Evolutionary conservation across 2,888 invertebrate genomes (phyloP).

Genomic region (Diplazon laetatorius): DNA sequence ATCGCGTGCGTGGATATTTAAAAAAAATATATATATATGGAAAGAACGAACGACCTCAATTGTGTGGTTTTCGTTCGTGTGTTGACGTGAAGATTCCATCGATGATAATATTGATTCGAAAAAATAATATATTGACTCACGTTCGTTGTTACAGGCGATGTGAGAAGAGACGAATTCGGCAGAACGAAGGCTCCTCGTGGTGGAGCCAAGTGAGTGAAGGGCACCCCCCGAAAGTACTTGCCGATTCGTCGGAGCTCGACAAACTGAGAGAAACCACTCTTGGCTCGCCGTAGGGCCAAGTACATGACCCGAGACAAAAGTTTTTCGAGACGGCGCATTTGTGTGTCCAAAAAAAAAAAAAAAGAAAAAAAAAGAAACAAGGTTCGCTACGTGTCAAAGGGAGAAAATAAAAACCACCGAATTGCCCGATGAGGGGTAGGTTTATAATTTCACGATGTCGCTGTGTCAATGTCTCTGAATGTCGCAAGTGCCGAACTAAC

Average conservation of each 20-base stretch:
- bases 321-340: slow-evolving; percentile 5
- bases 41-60: not conserved
- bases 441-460: too few relatives aligned
- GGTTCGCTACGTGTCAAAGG: too few relatives aligned
- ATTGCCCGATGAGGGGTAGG: too few relatives aligned
- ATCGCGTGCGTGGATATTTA: slow-evolving; percentile 8
- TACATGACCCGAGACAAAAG: slow-evolving; percentile 32
- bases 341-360: slow-evolving; percentile 23
- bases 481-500: not conserved
- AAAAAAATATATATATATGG: not conserved
- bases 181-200: too few relatives aligned
- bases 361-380: too few relatives aligned
- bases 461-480: too few relatives aligned
- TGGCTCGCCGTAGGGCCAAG: slow-evolving; percentile 16
- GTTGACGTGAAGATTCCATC: not conserved
- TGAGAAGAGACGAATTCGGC: not conserved
- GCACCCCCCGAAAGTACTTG: slow-evolving; percentile 36
- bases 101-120: not conserved
- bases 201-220: slow-evolving; percentile 2
- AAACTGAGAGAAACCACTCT: slow-evolving; percentile 54
- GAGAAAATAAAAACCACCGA: too few relatives aligned
- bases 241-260: slow-evolving; percentile 47
- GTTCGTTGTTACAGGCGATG: too few relatives aligned
- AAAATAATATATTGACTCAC: not conserved
- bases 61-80: not conserved